phyloP scores from a whole-genome alignment of 2,888 invertebrate genomes.

The Amorpha juglandis region DNA sequence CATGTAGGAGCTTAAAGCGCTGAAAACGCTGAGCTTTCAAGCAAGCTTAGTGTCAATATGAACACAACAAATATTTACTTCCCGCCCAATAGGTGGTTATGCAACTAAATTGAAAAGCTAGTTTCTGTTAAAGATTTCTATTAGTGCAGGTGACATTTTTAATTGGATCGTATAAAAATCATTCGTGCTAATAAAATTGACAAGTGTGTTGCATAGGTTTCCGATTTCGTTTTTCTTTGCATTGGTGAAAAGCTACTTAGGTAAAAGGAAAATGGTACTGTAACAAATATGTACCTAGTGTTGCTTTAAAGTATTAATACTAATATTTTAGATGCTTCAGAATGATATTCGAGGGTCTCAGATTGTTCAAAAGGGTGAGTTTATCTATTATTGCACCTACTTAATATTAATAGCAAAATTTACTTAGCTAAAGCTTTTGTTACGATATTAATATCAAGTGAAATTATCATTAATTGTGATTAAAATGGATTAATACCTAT shows the following conservation, averaged over 20 bases:
- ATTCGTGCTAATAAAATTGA: conserved; percentile 52
- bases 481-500: too few species aligned
- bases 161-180: conserved; percentile 44
- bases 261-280: conserved; percentile 37
- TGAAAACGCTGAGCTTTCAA: conserved; percentile 34
- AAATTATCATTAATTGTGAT: too few species aligned
- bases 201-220: conserved; percentile 51
- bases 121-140: neutral
- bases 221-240: conserved; percentile 43
- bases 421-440: too few species aligned
- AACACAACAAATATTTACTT: conserved; percentile 63
- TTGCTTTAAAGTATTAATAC: neutral
- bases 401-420: too few species aligned
- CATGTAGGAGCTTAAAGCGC: conserved; percentile 38
- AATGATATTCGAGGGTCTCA: conserved; percentile 51
- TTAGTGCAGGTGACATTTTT: conserved; percentile 27
- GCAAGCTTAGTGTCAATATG: conserved; percentile 35
- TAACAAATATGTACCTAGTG: conserved; percentile 10
- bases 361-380: conserved; percentile 51
- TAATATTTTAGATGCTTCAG: conserved; percentile 3
- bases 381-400: neutral
- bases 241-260: conserved; percentile 33
- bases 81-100: conserved; percentile 48
- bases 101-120: conserved; percentile 47
- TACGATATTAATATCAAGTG: too few species aligned